Evolutionary conservation across 2,888 invertebrate genomes (phyloP), one percentile per base, ranked within the genome.

Genomic region (Brassicogethes aeneus): DNA sequence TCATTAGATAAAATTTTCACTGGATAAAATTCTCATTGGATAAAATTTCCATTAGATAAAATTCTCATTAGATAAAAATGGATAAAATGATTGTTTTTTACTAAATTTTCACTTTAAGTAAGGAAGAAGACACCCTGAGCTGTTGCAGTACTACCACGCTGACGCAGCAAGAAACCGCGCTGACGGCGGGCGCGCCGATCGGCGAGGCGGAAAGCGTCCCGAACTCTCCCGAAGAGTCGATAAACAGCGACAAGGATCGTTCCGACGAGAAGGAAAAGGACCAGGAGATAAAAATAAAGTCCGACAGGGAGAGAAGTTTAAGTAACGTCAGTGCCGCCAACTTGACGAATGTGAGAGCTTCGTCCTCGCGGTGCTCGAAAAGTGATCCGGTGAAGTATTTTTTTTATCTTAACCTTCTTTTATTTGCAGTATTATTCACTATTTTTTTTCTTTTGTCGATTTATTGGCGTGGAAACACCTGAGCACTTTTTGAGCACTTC

Each of bases 291-390:
- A 47, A 44, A 34, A 37, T 44, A 17, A 37, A 40, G 41, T 14
- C 37, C 16, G 47, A 35, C 41, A 42, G 45, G 30, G 34, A 46
- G 10, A 53, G 74, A 46, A 58, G 64, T 50, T 70, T 73, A 32
- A 73, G 75, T 42, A 73, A 70, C 44, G 75, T 73, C 36, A 71
- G 70, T 53, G 76, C 73, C 43, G 72, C 73, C 34, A 79, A 78
- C 16, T 65, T 80, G 46, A 80, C 79, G 42, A 79, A 80, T 68
- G 80, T 80, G 68, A 73, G 76, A 72, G 52, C 52, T 54, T 51
- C 56, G 50, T 53, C 55, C 44, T 50, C 58, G 46, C 44, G 53
- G 37, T 56, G 60, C 58, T 61, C 65, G 55, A 66, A 62, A 62
- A 68, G 67, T 61, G 66, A 66, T 59, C 65, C 65, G 67, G 68